phyloP scores from a whole-genome alignment of 2,113 vertebrate genomes.

The Danionella cerebrum region DNA sequence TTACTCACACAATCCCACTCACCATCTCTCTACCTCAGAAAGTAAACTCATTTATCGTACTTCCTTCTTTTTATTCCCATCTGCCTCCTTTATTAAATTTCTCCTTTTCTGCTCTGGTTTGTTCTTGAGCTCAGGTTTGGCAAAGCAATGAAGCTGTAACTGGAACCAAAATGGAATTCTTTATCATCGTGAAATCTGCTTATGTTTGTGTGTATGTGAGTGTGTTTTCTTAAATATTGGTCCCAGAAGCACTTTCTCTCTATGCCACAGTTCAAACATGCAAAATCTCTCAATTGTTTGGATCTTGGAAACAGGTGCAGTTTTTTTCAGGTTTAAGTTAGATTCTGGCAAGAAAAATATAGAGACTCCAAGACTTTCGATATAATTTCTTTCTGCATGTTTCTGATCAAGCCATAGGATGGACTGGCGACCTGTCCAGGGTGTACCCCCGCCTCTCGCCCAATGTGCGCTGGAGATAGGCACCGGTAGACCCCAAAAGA shows the following conservation, averaged over 20 bases:
- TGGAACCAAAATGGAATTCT: slow-evolving; percentile 10
- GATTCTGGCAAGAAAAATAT: not conserved
- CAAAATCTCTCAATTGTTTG: not conserved
- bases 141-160: not conserved
- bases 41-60: slow-evolving; percentile 1
- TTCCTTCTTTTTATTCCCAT: not conserved
- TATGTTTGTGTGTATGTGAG: slow-evolving; percentile 2
- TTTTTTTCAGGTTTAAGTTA: not conserved
- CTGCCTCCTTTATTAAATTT: slow-evolving; percentile 4
- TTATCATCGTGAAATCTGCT: slow-evolving; percentile 19
- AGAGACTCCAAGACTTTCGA: too few relatives aligned
- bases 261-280: too few relatives aligned
- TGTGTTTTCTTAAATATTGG: not conserved
- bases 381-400: too few relatives aligned
- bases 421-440: too few relatives aligned
- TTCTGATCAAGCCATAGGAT: too few relatives aligned
- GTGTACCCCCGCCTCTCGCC: too few relatives aligned
- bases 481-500: too few relatives aligned
- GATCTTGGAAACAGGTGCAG: not conserved
- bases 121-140: slow-evolving; percentile 6
- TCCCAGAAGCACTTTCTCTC: not conserved
- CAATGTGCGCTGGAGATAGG: too few relatives aligned
- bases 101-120: slow-evolving; percentile 9
- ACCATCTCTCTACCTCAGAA: slow-evolving; percentile 4
- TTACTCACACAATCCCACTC: not conserved